These are phyloP conservation scores for Hypomecis atomaria DNA, from an alignment of 2,888 invertebrate genomes.

Conservation along the genomic window DNA sequence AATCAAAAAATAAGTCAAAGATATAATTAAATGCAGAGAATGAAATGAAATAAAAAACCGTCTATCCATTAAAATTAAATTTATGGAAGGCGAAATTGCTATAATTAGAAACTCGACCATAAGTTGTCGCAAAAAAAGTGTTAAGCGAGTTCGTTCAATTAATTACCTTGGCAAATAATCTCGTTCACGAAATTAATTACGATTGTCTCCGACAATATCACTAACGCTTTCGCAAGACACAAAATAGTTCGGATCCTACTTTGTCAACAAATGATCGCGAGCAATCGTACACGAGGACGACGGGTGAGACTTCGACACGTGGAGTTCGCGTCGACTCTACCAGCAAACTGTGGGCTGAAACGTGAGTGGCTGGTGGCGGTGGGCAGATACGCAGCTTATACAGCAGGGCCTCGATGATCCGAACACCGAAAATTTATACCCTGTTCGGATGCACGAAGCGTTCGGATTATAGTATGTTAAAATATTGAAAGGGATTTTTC, in stretches of 20 bases:
- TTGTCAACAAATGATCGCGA: conserved; percentile 51
- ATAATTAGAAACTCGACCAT: neutral
- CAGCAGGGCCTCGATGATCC: too few species aligned
- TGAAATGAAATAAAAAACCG: neutral
- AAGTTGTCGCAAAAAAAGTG: conserved; percentile 6
- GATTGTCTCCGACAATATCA: conserved; percentile 39
- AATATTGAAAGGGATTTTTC: too few species aligned
- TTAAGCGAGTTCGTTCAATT: conserved; percentile 13
- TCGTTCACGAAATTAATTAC: conserved; percentile 27
- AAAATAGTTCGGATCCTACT: conserved; percentile 42
- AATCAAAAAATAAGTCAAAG: neutral
- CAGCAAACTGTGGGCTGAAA: conserved; percentile 56
- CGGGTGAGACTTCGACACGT: conserved; percentile 61
- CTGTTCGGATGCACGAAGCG: too few species aligned
- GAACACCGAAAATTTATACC: too few species aligned
- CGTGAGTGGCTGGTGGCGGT: conserved; percentile 45
- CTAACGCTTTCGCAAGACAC: conserved; percentile 49
- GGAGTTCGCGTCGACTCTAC: conserved; percentile 60
- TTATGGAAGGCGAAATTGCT: neutral
- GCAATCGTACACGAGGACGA: conserved; percentile 54
- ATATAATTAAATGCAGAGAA: neutral
- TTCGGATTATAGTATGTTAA: too few species aligned
- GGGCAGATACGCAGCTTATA: conserved; percentile 50
- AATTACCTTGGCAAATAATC: conserved; percentile 49
- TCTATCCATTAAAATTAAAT: neutral